These are phyloP conservation scores for Mythimna albipuncta DNA, from an alignment of 2,888 invertebrate species.

Conservation along the genomic window DNA sequence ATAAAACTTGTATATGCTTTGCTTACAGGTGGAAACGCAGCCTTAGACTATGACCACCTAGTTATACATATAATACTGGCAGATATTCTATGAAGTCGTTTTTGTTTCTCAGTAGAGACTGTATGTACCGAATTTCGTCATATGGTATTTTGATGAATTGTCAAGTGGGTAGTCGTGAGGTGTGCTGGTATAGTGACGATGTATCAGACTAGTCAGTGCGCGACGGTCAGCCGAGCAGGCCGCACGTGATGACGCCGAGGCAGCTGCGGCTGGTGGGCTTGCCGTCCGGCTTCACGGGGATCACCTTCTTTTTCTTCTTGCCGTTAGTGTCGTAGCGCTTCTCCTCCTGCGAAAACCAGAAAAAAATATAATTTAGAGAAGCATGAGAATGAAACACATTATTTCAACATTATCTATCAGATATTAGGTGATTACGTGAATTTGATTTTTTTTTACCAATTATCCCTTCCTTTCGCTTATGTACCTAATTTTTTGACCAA, in stretches of 20 bases:
- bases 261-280: slow-evolving; percentile 72
- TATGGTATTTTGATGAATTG: not conserved
- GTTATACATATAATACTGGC: no score
- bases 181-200: not conserved
- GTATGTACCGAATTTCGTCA: no score
- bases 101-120: no score
- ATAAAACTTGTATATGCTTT: no score
- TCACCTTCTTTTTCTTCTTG: slow-evolving; percentile 85
- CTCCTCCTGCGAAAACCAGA: slow-evolving; percentile 78
- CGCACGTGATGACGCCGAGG: slow-evolving; percentile 80
- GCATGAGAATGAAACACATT: not conserved
- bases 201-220: slow-evolving; percentile 16
- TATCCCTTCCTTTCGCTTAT: no score
- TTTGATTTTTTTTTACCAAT: no score
- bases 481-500: no score
- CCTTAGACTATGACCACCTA: no score
- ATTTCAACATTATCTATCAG: no score
- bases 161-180: slow-evolving; percentile 1
- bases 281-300: slow-evolving; percentile 69
- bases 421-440: no score
- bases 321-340: slow-evolving; percentile 84
- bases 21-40: no score
- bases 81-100: no score
- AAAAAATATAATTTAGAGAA: not conserved
- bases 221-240: slow-evolving; percentile 74